Conservation (phyloP, 2,113 vertebrate species). For the Plecotus auritus region DNA sequence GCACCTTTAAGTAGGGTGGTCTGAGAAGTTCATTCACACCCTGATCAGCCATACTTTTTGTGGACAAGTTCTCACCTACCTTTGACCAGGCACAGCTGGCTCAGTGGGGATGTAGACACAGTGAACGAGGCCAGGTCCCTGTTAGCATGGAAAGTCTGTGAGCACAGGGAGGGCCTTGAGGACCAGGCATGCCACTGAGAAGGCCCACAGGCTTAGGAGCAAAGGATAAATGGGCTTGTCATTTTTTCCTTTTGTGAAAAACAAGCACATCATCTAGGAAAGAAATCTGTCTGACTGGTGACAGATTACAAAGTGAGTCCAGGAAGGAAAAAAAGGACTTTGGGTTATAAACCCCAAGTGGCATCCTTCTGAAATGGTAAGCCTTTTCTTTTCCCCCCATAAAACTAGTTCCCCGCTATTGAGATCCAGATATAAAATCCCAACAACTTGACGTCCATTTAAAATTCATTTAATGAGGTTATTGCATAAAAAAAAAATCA, state of each 20-base stretch:
- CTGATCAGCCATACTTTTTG: accelerated
- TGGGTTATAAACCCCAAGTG: not conserved
- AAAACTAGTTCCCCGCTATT: not conserved
- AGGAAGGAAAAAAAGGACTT: not conserved
- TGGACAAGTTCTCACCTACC: not conserved
- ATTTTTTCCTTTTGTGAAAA: not conserved
- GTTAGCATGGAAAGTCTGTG: accelerated
- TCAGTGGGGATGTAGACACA: accelerated
- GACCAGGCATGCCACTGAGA: accelerated
- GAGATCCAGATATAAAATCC: not conserved
- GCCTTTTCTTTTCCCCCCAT: not conserved
- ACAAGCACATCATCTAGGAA: not conserved
- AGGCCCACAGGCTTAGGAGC: accelerated
- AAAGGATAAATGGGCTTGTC: accelerated
- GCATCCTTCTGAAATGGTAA: not conserved
- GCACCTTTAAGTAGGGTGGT: not conserved
- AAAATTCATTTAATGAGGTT: not conserved
- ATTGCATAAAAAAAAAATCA: not conserved
- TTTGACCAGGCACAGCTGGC: accelerated
- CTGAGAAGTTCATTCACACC: too few species aligned
- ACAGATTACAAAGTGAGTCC: accelerated
- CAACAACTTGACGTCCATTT: not conserved
- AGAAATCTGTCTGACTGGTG: not conserved
- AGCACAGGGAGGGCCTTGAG: accelerated
- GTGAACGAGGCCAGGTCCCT: accelerated